Evolutionary conservation across 1,140 invertebrate species (phyloP), one percentile per base, ranked within the genome.

Genomic region (Leguminivora glycinivorella): DNA sequence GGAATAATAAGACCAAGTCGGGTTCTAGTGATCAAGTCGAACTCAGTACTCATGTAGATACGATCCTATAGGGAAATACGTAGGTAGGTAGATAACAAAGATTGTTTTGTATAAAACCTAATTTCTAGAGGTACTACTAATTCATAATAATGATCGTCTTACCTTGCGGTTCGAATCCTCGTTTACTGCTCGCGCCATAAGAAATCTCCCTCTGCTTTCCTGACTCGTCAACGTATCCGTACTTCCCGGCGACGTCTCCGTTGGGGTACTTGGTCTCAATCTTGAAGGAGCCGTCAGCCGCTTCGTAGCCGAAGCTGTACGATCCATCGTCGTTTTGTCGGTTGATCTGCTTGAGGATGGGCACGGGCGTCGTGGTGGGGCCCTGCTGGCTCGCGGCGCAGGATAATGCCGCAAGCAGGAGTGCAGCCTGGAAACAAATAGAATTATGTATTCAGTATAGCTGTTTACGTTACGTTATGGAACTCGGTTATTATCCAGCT

Each of bases 211-310:
- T 93, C 0, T 95, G 72, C 77, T 93, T 94, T 14, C 96, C 96
- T 14, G 92, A 90, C 75, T 96, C 96, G 75, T 97, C 96, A 0
- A 97, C 93, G 84, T 97, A 97, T 19, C 96, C 95, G 80, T 96
- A 95, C 83, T 96, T 96, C 58, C 97, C 97, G 43, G 95, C 95
- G 3, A 97, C 95, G 79, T 97, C 96, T 0, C 96, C 96, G 24
- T 94, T 95, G 0, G 95, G 93, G 75, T 96, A 96, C 83, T 96
- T 97, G 0, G 96, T 97, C 86, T 98, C 97, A 71, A 98, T 97
- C 88, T 98, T 98, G 92, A 97, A 98, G 26, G 96, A 95, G n/a
- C 97, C 97, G 82, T 98, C 96, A 0, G 96, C 97, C 0, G 94
- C 96, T 87, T 98, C 96, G 83, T 97, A 98, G 0, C 97, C 97